Evolutionary conservation across 2,797 vertebrate genomes (phyloP).

Genomic region (Pteronotus mesoamericanus): DNA sequence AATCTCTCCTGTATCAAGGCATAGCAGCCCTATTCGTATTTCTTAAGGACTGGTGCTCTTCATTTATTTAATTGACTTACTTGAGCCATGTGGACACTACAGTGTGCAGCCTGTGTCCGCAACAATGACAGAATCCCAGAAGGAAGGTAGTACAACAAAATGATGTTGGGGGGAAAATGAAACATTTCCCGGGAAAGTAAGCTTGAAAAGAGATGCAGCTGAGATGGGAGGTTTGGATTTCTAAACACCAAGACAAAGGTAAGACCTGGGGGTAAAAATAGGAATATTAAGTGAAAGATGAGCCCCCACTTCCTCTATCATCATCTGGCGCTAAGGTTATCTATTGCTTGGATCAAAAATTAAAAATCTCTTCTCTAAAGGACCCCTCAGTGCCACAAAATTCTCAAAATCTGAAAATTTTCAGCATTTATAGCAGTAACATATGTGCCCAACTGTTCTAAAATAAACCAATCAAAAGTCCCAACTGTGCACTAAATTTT

Average conservation of each 20-base stretch:
- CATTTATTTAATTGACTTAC: not conserved
- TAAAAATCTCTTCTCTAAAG: not conserved
- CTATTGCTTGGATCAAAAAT: not conserved
- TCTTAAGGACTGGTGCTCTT: not conserved
- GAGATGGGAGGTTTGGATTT: not conserved
- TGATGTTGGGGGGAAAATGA: not conserved
- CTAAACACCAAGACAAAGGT: not conserved
- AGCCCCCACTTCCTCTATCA: not conserved
- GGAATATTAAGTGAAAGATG: not conserved
- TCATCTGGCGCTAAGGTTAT: not conserved
- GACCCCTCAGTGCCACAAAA: not conserved
- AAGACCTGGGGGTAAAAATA: not conserved
- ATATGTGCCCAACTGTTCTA: not conserved
- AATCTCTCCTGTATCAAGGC: not conserved
- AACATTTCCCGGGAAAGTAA: not conserved
- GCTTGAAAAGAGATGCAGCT: not conserved
- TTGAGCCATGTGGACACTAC: not conserved
- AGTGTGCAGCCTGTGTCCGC: not conserved
- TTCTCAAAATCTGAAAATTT: not conserved
- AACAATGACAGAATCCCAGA: not conserved
- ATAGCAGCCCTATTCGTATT: not conserved
- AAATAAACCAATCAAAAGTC: not conserved
- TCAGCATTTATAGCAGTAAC: not conserved
- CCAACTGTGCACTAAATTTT: not conserved
- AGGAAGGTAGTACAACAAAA: not conserved